Base-by-base conservation (phyloP, 2,888 invertebrate genomes). In the Drosophila monieri region DNA sequence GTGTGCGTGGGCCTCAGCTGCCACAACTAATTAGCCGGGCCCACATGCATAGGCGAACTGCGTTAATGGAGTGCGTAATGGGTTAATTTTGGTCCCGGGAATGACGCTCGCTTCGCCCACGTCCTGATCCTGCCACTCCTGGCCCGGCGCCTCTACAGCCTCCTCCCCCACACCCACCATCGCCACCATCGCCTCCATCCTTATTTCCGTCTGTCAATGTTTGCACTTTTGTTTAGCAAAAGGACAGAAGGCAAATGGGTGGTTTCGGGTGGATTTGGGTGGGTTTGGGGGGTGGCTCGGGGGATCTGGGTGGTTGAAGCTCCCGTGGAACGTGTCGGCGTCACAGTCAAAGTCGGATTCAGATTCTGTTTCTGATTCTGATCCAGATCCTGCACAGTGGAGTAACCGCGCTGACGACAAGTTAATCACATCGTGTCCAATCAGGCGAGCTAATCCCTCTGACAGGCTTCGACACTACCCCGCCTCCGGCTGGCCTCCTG, bases 351-450 rank as follows among this genome's bases (percentile, higher is more conserved):
- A 27, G 46, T 1, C 21, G 21, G 48, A 51, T 18, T 30, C 32
- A 25, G 9, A 48, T 30, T 3, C 6, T 14, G 47, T 6, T 47
- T 4, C 46, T 14, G 46, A 65, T 48, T 58, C 57, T 57, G 57
- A 12, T 48, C 30, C 49, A 27, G 41, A 41, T 15, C 9, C 41
- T 10, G 18, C 18, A 18, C 47, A 27, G 46, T 32, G 25, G 21
- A 60, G 73, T 48, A 59, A 48, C 39, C 47, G 52, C 44, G 52
- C 48, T 69, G 81, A 75, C 71, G 73, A 87, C 85, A 85, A 89
- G 83, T 89, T 89, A 90, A 90, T 89, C 89, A 89, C 89, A 89
- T 89, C 79, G 80, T 81, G 88, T 77, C 89, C 90, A 89, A 89
- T 89, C 90, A 90, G 79, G 80, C 88, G 77, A 85, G 75, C 77